Evolutionary conservation across 92 coral and sea anemone species (phyloP), one percentile per base, ranked within the genome.

Genomic region (Porites rus): DNA sequence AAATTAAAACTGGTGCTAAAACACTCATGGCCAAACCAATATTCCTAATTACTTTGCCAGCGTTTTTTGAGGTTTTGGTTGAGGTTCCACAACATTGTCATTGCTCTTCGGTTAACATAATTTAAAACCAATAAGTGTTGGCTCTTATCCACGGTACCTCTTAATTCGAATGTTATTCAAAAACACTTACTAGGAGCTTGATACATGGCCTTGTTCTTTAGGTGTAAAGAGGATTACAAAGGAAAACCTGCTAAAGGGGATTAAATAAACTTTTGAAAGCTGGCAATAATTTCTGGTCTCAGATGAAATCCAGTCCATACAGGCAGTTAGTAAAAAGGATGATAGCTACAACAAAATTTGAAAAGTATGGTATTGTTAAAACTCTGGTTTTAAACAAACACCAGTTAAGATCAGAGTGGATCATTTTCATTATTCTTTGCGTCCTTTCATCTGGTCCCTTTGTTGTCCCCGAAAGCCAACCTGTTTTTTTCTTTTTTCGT

Each of bases 151-250:
- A 19, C 38, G 10, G 53, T 69, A 59, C 28, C 67, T 81, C 24
- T 28, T 10, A 11, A 12, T 56, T 56, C 61, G 65, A 28, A 52
- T 72, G 86, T 82, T 52, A 71, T 71, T 82, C 4, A 59, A 43
- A 58, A 82, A 71, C 86, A 72, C 78, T 59, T 56, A 56, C 61
- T 56, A 56, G 17, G 25, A 63, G 51, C n/a, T 56, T 38, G 58
- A 81, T 28, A 70, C 76, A 56, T 17, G 76, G 69, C 65, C 51
- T 53, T 54, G 77, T 54, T 28, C 14, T 69, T 8, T 58, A 28
- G 78, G 78, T 51, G 67, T 81, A 43, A 79, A 79, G 61, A 20
- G 43, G 24, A 19, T 66, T 10, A 79, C 83, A 79, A 63, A 79
- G 66, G 38, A 46, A 22, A 46, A 79, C 83, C 83, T 64, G 83